Percentiles rank a stretch among this genome's conserved stretches.
These are phyloP conservation scores for Nematostella vectensis DNA, from an alignment of 92 coral and sea anemone genomes.

Conservation along the genomic window DNA sequence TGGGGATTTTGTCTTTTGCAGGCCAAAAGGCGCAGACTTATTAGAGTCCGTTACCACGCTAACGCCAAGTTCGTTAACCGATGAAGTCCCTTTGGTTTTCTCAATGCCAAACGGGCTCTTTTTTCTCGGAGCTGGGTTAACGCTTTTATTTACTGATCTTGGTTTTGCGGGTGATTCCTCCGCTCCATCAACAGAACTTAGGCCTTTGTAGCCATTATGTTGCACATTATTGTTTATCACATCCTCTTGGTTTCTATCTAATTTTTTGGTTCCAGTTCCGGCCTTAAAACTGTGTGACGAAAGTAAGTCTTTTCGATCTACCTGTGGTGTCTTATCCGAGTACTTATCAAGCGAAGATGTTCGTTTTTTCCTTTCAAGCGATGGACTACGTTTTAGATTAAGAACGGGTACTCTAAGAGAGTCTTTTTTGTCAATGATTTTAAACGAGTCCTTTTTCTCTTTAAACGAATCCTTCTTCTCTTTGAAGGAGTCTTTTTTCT, in stretches of 20 bases:
- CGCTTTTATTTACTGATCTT: constrained; percentile 1
- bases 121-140: constrained; percentile 14
- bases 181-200: not conserved
- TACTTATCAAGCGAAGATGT: constrained; percentile 6
- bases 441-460: constrained; percentile 26
- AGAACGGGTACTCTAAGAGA: no score
- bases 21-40: constrained; percentile 8
- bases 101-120: constrained; percentile 39
- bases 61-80: constrained; percentile 15
- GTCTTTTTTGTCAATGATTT: constrained; percentile 17
- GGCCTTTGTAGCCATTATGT: not conserved
- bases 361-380: constrained; percentile 10
- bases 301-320: constrained; percentile 4
- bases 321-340: not conserved
- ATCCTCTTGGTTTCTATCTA: not conserved
- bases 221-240: constrained; percentile 1
- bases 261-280: constrained; percentile 3
- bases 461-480: constrained; percentile 17
- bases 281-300: constrained; percentile 7
- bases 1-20: not conserved
- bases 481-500: constrained; percentile 24
- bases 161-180: constrained; percentile 6
- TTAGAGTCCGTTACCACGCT: constrained; percentile 9
- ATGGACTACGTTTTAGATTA: constrained; percentile 27
- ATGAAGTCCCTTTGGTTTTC: constrained; percentile 27